Percentiles rank a stretch among this genome's conserved stretches.
Evolutionary conservation across 2,113 vertebrate genomes (phyloP).

Genomic region (Climacteris rufus): DNA sequence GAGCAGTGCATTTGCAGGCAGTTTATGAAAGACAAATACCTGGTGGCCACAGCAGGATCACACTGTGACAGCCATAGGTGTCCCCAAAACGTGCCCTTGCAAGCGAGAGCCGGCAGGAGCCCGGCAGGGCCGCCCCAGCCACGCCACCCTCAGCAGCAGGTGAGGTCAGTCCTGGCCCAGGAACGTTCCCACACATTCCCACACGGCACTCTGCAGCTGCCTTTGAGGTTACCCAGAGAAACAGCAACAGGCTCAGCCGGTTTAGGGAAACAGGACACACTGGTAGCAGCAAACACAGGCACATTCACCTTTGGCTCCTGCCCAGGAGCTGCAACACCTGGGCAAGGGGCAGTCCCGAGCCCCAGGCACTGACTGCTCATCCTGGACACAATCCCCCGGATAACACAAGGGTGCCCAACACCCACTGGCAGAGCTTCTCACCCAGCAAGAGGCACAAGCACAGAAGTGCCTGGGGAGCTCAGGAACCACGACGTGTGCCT

Average conservation of each 20-base stretch:
- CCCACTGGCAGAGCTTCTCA: not conserved
- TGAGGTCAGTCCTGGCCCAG: not conserved
- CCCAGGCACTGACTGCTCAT: rapidly evolving
- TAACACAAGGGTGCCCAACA: no score
- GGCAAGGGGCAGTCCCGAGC: not conserved
- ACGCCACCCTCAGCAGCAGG: rapidly evolving
- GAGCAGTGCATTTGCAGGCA: not conserved
- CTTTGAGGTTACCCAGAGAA: not conserved
- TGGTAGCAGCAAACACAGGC: not conserved
- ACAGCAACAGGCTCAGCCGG: not conserved
- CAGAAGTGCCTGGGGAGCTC: rapidly evolving
- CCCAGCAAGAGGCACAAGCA: not conserved
- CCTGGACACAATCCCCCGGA: not conserved
- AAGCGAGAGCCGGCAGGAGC: not conserved
- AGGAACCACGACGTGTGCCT: not conserved
- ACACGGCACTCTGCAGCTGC: not conserved
- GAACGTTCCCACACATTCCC: not conserved
- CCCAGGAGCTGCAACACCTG: not conserved
- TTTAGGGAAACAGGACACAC: not conserved
- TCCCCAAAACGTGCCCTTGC: not conserved
- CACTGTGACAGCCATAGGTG: not conserved
- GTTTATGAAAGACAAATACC: not conserved
- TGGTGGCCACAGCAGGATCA: not conserved
- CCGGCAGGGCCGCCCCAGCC: not conserved
- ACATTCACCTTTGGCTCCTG: not conserved